Evolutionary conservation across 2,797 vertebrate genomes (phyloP), one percentile per base, ranked within the genome.

Genomic region (Xyrichtys novacula): DNA sequence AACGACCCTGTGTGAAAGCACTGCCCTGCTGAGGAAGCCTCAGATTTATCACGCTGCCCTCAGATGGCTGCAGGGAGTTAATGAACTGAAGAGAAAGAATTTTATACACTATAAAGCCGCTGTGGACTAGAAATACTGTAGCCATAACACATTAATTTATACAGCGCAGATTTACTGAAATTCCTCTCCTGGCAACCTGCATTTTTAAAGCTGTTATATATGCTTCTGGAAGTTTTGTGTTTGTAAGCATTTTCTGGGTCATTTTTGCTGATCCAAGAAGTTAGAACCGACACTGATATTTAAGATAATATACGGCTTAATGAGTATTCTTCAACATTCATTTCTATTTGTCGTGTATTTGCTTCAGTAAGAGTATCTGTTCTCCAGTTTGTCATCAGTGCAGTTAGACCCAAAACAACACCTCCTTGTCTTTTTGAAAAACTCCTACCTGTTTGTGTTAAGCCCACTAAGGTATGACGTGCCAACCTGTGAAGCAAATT

Each of bases 11-110:
- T 50, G 39, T 60, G 57, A 71, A 42, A 15, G 71, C 64, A n/a
- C 56, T 15, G 36, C 2, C 44, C 71, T 50, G 44, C 65, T 4
- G 66, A 39, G 65, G 52, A 69, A 11, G 63, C 40, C 48, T 46
- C 42, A 50, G 66, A 86, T 88, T 85, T 72, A 82, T 84, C 79
- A 65, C 67, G 31, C 22, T 11, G 43, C 62, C 48, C 57, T 64
- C 43, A 59, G 69, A 22, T 62, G 52, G 42, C 73, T 47, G 76
- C 63, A 57, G 55, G 60, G 65, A 67, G 76, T 88, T 69, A 71
- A 76, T 49, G 49, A 65, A 26, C 16, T 25, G 50, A 32, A 66
- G 44, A 55, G 53, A 20, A 23, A 34, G 17, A n/a, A 31, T 36
- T 44, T 39, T 7, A 63, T 26, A 28, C 28, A 29, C 5, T 12